These are phyloP conservation scores for Leptinotarsa tumamoca DNA, from an alignment of 2,888 invertebrate genomes.

Conservation along the genomic window DNA sequence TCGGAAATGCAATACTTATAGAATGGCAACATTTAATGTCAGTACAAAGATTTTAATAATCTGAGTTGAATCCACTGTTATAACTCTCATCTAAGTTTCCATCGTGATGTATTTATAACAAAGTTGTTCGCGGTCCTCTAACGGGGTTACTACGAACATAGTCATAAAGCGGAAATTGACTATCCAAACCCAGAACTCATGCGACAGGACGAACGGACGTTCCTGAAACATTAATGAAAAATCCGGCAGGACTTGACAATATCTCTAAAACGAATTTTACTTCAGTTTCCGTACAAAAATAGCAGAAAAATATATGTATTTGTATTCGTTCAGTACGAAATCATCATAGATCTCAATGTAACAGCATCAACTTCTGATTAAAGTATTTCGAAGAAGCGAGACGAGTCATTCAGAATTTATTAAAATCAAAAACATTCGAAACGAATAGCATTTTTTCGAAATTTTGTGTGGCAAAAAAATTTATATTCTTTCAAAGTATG, in stretches of 20 bases:
- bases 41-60: not conserved
- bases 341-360: too few species aligned
- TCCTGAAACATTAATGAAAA: not conserved
- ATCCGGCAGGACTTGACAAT: not conserved
- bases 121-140: conserved; percentile 54
- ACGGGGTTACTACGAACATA: conserved; percentile 59
- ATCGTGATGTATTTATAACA: conserved; percentile 60
- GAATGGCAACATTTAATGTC: not conserved
- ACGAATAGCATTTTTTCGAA: too few species aligned
- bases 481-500: too few species aligned
- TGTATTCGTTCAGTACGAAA: not conserved
- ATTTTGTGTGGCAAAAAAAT: too few species aligned
- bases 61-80: conserved; percentile 37
- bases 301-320: not conserved
- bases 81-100: conserved; percentile 45
- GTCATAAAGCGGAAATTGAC: conserved; percentile 63
- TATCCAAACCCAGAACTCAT: conserved; percentile 60
- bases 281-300: not conserved
- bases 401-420: too few species aligned
- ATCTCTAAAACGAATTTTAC: not conserved
- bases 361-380: too few species aligned
- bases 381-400: too few species aligned
- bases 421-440: too few species aligned
- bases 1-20: not conserved
- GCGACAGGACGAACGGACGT: conserved; percentile 17